Evolutionary conservation across 2,888 invertebrate species (phyloP).

Genomic region (Tenthredo amoena): DNA sequence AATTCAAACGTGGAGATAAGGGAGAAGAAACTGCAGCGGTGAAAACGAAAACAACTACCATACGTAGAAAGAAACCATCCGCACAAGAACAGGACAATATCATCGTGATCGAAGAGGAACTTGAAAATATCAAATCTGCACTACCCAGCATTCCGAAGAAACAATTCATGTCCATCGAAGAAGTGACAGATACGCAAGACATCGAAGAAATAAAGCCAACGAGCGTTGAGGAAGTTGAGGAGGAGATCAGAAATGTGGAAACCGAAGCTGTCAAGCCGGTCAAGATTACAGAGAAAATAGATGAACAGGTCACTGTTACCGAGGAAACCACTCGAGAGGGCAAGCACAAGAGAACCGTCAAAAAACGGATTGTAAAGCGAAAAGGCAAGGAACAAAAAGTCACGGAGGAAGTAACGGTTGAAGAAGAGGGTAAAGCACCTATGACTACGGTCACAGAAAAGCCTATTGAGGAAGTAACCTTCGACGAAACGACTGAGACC

Average conservation of each 20-base stretch:
- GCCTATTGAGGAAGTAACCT: constrained; percentile 60
- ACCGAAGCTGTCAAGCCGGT: not conserved
- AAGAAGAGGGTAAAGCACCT: constrained; percentile 77
- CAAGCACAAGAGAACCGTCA: constrained; percentile 71
- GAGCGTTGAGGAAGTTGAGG: constrained; percentile 70
- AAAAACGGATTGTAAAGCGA: constrained; percentile 76
- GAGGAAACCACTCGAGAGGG: constrained; percentile 66
- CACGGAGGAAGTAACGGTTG: constrained; percentile 78
- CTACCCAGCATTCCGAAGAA: constrained; percentile 72
- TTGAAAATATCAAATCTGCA: constrained; percentile 69
- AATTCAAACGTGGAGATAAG: constrained; percentile 70
- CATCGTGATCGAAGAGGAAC: constrained; percentile 75
- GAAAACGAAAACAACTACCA: constrained; percentile 74
- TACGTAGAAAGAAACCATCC: constrained; percentile 68
- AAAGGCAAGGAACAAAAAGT: constrained; percentile 77
- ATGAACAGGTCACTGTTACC: constrained; percentile 64
- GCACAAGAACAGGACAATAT: constrained; percentile 66
- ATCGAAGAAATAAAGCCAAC: constrained; percentile 70
- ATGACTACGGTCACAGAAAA: constrained; percentile 70
- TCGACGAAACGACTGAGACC: constrained; percentile 21
- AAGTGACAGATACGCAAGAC: constrained; percentile 65
- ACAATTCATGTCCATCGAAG: constrained; percentile 73
- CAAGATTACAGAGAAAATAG: constrained; percentile 19
- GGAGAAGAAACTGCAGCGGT: constrained; percentile 71
- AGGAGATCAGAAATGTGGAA: constrained; percentile 57